These are phyloP conservation scores for Lottia scabra DNA, from an alignment of 2,888 invertebrate species.

Conservation along the genomic window DNA sequence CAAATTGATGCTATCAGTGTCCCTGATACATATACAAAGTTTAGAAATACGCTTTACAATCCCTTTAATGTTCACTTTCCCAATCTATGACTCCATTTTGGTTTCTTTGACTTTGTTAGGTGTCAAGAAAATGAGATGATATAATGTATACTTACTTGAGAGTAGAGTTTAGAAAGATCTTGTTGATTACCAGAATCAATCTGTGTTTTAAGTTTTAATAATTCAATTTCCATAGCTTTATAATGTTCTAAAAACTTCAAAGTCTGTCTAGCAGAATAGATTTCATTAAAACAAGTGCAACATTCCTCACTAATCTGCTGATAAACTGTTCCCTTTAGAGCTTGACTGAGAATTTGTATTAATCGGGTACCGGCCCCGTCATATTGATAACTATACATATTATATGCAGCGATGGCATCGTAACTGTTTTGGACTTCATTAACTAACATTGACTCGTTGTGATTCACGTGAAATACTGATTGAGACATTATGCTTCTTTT, in stretches of 20 bases:
- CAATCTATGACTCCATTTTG: too few relatives aligned
- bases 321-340: slow-evolving; percentile 39
- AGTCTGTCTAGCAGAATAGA: slow-evolving; percentile 32
- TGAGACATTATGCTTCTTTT: slow-evolving; percentile 10
- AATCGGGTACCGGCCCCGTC: slow-evolving; percentile 51
- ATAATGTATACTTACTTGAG: slow-evolving; percentile 38
- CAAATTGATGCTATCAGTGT: too few relatives aligned
- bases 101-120: too few relatives aligned
- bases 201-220: slow-evolving; percentile 30
- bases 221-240: slow-evolving; percentile 37
- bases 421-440: slow-evolving; percentile 31
- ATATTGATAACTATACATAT: slow-evolving; percentile 38
- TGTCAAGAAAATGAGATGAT: too few relatives aligned
- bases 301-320: slow-evolving; percentile 38
- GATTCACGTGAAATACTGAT: slow-evolving; percentile 27
- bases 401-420: slow-evolving; percentile 38
- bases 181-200: slow-evolving; percentile 23
- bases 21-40: too few relatives aligned
- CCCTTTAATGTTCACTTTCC: too few relatives aligned
- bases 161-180: slow-evolving; percentile 24
- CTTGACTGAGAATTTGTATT: slow-evolving; percentile 38
- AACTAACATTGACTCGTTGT: slow-evolving; percentile 11
- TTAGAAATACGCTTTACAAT: too few relatives aligned
- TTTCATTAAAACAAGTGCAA: slow-evolving; percentile 30
- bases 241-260: slow-evolving; percentile 28